Conservation (phyloP, 2,797 vertebrate genomes). For the Thaleichthys pacificus region DNA sequence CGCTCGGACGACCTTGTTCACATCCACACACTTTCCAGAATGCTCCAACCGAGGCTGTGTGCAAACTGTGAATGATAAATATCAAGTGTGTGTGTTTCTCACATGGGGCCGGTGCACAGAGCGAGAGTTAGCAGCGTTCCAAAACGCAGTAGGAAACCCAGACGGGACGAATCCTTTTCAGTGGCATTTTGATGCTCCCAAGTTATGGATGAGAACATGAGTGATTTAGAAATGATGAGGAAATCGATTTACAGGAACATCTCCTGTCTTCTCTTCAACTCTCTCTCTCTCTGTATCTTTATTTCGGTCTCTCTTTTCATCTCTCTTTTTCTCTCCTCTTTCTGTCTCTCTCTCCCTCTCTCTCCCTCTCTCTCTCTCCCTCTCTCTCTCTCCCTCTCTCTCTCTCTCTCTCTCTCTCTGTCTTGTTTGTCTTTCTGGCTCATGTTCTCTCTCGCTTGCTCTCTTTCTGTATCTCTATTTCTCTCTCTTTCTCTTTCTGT, state of each 20-base stretch:
- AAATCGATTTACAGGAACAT: neutral
- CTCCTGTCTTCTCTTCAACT: neutral
- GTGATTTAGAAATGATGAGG: neutral
- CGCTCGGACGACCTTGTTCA: conserved; percentile 53
- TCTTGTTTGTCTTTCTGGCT: neutral
- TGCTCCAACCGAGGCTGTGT: conserved; percentile 51
- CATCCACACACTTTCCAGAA: conserved; percentile 45
- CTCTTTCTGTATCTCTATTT: neutral
- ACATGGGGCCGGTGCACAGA: conserved; percentile 5
- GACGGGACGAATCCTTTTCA: neutral
- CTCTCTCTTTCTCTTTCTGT: neutral
- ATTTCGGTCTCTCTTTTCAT: conserved; percentile 1
- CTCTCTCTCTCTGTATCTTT: conserved; percentile 7
- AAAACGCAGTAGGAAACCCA: neutral
- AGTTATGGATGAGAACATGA: neutral
- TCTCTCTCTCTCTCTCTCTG: neutral
- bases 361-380: neutral
- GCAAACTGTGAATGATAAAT: conserved; percentile 65
- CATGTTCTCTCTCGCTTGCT: neutral
- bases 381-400: neutral
- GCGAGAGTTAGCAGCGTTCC: neutral
- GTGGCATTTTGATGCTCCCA: neutral
- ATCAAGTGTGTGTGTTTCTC: conserved; percentile 44
- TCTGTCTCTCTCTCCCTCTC: conserved; percentile 5
- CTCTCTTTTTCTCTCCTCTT: neutral